Evolutionary conservation across 2,113 vertebrate species (phyloP).

Genomic region (Anseranas semipalmata): DNA sequence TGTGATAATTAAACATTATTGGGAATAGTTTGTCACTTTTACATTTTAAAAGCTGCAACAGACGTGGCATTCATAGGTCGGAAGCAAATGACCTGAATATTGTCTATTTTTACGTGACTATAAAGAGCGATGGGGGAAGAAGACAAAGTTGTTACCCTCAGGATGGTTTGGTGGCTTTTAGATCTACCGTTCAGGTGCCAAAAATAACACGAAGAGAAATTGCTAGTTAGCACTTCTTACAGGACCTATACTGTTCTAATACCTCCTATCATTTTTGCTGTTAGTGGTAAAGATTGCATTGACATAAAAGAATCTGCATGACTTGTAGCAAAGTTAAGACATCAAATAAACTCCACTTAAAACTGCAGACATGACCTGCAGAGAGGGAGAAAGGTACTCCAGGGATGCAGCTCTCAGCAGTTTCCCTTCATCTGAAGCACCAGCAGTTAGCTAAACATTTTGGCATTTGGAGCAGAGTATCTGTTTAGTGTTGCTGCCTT

Average conservation of each 20-base stretch:
- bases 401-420: neutral
- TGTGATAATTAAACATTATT: slow-evolving; percentile 2
- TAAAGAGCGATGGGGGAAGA: neutral
- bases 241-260: neutral
- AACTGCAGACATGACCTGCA: neutral
- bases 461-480: neutral
- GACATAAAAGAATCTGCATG: neutral
- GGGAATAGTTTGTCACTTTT: neutral
- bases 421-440: neutral
- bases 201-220: neutral
- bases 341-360: neutral
- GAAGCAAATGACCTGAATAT: neutral
- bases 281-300: neutral
- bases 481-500: neutral
- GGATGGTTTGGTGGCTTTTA: neutral
- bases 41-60: neutral
- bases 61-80: slow-evolving; percentile 2
- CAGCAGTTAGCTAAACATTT: neutral
- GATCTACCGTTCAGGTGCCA: neutral
- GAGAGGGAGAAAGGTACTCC: neutral
- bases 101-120: neutral
- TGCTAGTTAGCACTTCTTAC: neutral
- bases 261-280: neutral
- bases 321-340: neutral
- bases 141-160: neutral